These are phyloP conservation scores for Agriopis marginaria DNA, from an alignment of 2,888 invertebrate species.

Conservation along the genomic window DNA sequence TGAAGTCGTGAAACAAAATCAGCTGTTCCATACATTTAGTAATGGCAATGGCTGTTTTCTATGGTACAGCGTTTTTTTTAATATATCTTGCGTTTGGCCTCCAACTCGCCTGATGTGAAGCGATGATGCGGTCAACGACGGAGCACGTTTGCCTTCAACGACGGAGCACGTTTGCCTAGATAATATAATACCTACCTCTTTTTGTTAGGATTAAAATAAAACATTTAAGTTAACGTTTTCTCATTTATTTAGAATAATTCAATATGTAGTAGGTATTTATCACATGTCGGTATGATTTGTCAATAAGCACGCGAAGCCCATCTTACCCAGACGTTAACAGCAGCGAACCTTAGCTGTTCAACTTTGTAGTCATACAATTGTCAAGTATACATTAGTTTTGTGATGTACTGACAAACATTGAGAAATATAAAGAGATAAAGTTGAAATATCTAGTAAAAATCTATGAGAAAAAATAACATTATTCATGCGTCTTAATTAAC, in stretches of 20 bases:
- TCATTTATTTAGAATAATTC: conserved; percentile 81
- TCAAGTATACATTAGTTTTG: conserved; percentile 20
- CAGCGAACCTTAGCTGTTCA: conserved; percentile 51
- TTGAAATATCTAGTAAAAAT: conserved; percentile 19
- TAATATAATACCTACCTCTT: no score
- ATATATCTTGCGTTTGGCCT: no score
- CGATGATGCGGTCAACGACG: no score
- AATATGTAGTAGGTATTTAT: conserved; percentile 72
- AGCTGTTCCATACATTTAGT: no score
- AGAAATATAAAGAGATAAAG: conserved; percentile 22
- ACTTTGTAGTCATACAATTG: conserved; percentile 32
- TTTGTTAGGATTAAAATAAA: conserved; percentile 31
- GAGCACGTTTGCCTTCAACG: no score
- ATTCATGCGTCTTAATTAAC: not conserved
- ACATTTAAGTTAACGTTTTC: conserved; percentile 70
- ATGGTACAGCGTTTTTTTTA: no score
- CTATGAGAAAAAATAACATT: conserved; percentile 6
- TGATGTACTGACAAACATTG: conserved; percentile 18
- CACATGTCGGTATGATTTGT: conserved; percentile 81
- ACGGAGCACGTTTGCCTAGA: no score
- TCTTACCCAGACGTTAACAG: conserved; percentile 53
- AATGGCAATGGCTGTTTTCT: no score
- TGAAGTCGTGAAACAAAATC: no score
- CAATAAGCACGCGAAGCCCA: conserved; percentile 77
- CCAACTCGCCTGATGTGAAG: no score